A percentile compares a stretch with the other conserved stretches of the same genome.
Evolutionary conservation across 1,140 invertebrate species (phyloP).

Genomic region (Pseudachorutes palmiensis): DNA sequence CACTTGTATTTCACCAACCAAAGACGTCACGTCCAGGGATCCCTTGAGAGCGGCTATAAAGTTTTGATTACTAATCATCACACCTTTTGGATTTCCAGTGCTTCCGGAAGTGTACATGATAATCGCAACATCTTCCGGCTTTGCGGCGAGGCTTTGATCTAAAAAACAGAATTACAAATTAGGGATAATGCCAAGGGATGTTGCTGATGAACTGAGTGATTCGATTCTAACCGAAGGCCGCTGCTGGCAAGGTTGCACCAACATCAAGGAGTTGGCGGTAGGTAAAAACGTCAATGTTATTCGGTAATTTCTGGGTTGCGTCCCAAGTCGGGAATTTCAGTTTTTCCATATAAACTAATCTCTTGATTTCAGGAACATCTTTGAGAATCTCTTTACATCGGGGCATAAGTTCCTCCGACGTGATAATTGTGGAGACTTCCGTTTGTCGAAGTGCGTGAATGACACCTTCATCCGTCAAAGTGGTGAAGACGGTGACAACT

Average conservation of each 20-base stretch:
- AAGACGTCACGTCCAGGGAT: not conserved
- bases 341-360: constrained; percentile 73
- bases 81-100: constrained; percentile 82
- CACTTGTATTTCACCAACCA: constrained; percentile 7
- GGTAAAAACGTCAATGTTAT: constrained; percentile 3
- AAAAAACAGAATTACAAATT: not conserved
- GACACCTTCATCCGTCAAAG: constrained; percentile 90
- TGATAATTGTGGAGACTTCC: constrained; percentile 81
- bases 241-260: constrained; percentile 3
- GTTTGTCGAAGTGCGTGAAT: constrained; percentile 94
- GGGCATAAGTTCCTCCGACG: constrained; percentile 77
- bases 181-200: no score
- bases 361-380: constrained; percentile 60
- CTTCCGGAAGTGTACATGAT: constrained; percentile 96
- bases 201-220: no score
- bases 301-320: constrained; percentile 8
- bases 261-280: constrained; percentile 7
- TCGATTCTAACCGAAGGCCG: not conserved
- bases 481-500: constrained; percentile 94
- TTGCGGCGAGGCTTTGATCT: constrained; percentile 48
- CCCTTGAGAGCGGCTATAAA: constrained; percentile 72
- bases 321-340: not conserved
- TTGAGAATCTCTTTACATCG: constrained; percentile 75
- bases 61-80: constrained; percentile 79
- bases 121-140: constrained; percentile 73